These are phyloP conservation scores for Luidia sarsii DNA, from an alignment of 53 echinoderm and acorn worm species.

Conservation along the genomic window DNA sequence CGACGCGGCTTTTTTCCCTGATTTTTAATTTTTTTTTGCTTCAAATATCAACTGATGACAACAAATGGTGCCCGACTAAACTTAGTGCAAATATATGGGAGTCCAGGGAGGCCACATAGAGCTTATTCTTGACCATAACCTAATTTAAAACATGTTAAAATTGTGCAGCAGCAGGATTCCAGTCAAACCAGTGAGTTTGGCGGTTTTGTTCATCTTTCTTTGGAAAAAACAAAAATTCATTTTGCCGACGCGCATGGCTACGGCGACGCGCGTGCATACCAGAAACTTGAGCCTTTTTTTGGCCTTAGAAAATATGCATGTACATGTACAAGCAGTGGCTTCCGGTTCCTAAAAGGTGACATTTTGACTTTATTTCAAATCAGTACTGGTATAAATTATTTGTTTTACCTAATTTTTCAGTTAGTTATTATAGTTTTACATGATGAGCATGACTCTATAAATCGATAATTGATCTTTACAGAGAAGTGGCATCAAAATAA, in stretches of 20 bases:
- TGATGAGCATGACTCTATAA: not conserved
- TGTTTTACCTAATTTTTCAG: not conserved
- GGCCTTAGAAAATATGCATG: too few species aligned
- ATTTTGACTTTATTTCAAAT: not conserved
- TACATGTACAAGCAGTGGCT: too few species aligned
- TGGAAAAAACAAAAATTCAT: not conserved
- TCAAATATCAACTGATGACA: conserved; percentile 3
- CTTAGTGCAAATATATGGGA: not conserved
- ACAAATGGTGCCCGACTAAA: conserved; percentile 17
- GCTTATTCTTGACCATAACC: not conserved
- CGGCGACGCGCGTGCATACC: conserved; percentile 8
- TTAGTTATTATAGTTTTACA: not conserved
- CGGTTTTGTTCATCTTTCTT: not conserved
- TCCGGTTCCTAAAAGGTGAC: too few species aligned
- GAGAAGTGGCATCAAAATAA: conserved; percentile 1
- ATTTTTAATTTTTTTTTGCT: not conserved
- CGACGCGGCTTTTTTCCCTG: not conserved
- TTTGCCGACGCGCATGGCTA: conserved; percentile 14
- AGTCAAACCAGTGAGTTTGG: conserved; percentile 14
- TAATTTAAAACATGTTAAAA: not conserved
- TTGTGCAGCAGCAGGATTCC: not conserved
- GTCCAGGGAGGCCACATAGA: conserved; percentile 3
- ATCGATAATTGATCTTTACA: not conserved
- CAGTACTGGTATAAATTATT: conserved; percentile 6
- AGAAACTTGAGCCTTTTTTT: conserved; percentile 3